Conservation (phyloP, 2,888 invertebrate genomes). For the Metacarcinus magister region DNA sequence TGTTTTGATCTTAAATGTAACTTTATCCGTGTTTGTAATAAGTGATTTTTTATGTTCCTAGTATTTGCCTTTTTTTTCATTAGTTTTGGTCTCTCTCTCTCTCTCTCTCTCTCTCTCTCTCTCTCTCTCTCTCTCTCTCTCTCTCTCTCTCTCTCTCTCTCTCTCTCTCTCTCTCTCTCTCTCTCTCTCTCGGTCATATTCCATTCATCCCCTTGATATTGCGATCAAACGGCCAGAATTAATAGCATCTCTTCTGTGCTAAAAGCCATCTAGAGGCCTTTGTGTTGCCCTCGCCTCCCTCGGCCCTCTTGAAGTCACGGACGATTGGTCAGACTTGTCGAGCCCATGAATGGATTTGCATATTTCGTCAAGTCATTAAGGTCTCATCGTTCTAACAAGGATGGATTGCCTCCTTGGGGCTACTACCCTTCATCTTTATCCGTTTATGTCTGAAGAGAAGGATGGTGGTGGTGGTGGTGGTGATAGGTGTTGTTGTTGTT, state of each 20-base stretch:
- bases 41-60: background rate
- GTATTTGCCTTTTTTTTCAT: background rate
- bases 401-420: background rate
- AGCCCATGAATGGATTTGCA: slow-evolving; percentile 31
- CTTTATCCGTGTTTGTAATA: background rate
- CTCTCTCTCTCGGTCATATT: background rate
- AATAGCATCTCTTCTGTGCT: background rate
- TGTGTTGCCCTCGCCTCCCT: background rate
- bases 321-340: background rate
- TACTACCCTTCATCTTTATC: background rate
- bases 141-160: background rate
- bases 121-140: background rate
- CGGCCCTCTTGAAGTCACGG: background rate
- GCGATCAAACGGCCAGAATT: slow-evolving; percentile 33
- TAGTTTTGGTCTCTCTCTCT: background rate
- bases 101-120: background rate
- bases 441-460: background rate
- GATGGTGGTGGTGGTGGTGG: background rate
- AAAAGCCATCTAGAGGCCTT: slow-evolving; percentile 12
- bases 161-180: background rate
- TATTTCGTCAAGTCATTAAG: background rate
- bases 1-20: background rate
- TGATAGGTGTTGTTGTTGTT: background rate
- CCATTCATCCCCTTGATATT: background rate
- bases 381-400: background rate